These are phyloP conservation scores for Pararge aegeria DNA, from an alignment of 1,140 invertebrate genomes.

Conservation along the genomic window DNA sequence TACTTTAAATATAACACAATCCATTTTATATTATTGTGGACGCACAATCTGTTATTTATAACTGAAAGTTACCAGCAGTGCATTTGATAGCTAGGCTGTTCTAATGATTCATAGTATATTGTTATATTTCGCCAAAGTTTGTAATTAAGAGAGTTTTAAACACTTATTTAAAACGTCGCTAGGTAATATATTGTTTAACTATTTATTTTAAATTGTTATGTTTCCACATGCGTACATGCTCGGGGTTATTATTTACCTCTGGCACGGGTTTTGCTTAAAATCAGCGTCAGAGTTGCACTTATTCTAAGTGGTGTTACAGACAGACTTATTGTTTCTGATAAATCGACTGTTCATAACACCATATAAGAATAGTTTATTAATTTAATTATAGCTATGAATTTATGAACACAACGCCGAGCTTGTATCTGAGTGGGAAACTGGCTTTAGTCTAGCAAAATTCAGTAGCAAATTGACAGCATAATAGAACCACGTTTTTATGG, in stretches of 20 bases:
- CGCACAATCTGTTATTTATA: constrained; percentile 20
- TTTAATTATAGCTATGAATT: constrained; percentile 7
- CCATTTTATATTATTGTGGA: constrained; percentile 21
- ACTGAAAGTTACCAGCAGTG: constrained; percentile 36
- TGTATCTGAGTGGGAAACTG: too few species aligned
- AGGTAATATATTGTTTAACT: constrained; percentile 42
- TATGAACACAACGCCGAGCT: too few species aligned
- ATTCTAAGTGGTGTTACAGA: too few species aligned
- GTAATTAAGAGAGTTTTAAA: constrained; percentile 67
- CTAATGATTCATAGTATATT: constrained; percentile 68
- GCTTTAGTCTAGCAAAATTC: constrained; percentile 44
- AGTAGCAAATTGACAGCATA: constrained; percentile 56
- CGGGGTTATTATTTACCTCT: constrained; percentile 18
- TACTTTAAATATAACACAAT: constrained; percentile 10
- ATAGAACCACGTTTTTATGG: constrained; percentile 52
- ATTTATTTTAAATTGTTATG: background rate
- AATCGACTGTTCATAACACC: too few species aligned
- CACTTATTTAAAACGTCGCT: constrained; percentile 62
- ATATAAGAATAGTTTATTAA: too few species aligned
- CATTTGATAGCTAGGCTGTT: constrained; percentile 69
- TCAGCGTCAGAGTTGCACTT: too few species aligned
- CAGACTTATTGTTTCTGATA: too few species aligned
- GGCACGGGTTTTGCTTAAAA: too few species aligned
- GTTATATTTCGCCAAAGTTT: constrained; percentile 75
- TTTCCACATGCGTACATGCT: background rate